Evolutionary conservation across 1,140 invertebrate genomes (phyloP).

Genomic region (Helicoverpa armigera): DNA sequence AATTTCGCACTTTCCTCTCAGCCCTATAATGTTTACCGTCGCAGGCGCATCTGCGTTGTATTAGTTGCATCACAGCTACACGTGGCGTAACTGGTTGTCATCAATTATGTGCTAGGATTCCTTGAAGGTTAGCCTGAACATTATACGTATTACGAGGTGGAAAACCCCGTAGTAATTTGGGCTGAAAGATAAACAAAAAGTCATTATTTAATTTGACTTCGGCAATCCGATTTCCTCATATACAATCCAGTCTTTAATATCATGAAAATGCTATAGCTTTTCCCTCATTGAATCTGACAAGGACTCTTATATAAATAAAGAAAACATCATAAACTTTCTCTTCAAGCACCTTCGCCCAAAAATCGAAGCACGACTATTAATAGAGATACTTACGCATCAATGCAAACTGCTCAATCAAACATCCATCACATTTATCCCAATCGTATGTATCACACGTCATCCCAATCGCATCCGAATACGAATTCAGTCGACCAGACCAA

Average conservation of each 20-base stretch:
- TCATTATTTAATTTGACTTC: too few relatives aligned
- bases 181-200: neutral
- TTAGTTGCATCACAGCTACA: slow-evolving; percentile 48
- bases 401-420: neutral
- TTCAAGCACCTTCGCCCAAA: neutral
- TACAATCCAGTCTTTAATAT: too few relatives aligned
- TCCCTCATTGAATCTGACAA: too few relatives aligned
- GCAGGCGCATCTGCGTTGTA: slow-evolving; percentile 40
- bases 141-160: slow-evolving; percentile 13
- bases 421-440: neutral
- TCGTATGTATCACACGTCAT: neutral
- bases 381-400: too few relatives aligned
- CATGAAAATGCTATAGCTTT: too few relatives aligned
- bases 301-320: too few relatives aligned
- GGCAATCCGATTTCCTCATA: too few relatives aligned
- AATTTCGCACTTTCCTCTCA: neutral
- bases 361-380: neutral
- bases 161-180: neutral
- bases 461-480: neutral
- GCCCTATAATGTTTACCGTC: slow-evolving; percentile 39
- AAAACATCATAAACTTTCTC: too few relatives aligned
- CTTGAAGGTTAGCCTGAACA: slow-evolving; percentile 29
- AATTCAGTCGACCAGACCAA: slow-evolving; percentile 16
- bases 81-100: slow-evolving; percentile 49
- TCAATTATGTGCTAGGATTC: slow-evolving; percentile 42